These are phyloP conservation scores for Onychostoma macrolepis DNA, from an alignment of 2,113 vertebrate genomes.

Conservation along the genomic window DNA sequence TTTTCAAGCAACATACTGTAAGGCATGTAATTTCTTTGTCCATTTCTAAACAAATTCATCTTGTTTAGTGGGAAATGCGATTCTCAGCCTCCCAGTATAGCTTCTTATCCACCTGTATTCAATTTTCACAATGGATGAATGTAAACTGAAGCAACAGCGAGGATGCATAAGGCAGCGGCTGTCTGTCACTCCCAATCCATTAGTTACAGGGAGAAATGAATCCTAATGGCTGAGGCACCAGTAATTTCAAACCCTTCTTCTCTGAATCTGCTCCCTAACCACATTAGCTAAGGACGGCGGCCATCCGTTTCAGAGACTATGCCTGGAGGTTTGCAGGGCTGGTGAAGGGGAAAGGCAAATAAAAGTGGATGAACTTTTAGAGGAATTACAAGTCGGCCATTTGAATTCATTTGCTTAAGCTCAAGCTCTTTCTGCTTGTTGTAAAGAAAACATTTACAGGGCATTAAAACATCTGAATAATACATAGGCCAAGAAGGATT, in stretches of 20 bases:
- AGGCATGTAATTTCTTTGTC: not conserved
- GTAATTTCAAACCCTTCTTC: constrained; percentile 50
- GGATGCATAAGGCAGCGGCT: constrained; percentile 8
- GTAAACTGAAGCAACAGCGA: constrained; percentile 17
- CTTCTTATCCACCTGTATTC: not conserved
- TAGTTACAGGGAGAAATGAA: constrained; percentile 46
- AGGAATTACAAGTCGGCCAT: constrained; percentile 28
- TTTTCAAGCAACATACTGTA: not conserved
- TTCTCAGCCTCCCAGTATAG: not conserved
- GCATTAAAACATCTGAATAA: constrained; percentile 50
- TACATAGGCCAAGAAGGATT: constrained; percentile 31
- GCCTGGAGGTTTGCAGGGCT: constrained; percentile 32
- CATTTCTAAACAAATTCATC: constrained; percentile 29
- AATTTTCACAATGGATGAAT: constrained; percentile 26
- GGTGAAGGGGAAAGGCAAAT: constrained; percentile 6
- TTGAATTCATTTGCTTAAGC: constrained; percentile 29
- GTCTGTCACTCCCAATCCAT: constrained; percentile 50
- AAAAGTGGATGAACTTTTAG: constrained; percentile 15
- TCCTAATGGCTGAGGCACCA: constrained; percentile 39
- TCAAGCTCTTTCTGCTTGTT: constrained; percentile 11
- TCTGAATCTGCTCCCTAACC: constrained; percentile 49
- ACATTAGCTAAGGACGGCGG: constrained; percentile 54
- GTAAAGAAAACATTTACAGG: constrained; percentile 38
- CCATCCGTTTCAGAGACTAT: constrained; percentile 33
- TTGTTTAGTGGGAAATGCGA: not conserved